Base-by-base conservation (phyloP, 1,140 invertebrate genomes). In the Ceratosolen solmsi region DNA sequence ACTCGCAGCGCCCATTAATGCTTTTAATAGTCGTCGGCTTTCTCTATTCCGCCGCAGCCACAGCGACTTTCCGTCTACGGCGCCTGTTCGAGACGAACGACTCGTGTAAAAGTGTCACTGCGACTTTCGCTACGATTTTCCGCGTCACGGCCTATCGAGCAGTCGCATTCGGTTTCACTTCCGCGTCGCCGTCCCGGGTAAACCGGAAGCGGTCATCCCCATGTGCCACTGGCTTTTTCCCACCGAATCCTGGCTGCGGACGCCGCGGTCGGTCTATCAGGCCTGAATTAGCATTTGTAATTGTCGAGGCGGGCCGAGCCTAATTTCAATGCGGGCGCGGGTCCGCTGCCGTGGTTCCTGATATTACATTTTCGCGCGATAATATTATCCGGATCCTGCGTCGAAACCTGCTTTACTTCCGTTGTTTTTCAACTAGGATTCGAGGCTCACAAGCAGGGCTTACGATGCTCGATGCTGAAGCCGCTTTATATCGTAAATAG, bases 151-250 rank as follows among this genome's bases (percentile, higher is more conserved):
- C 51, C 51, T 46, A 22, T 15, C 54, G 8, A 8, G 58, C 11
- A 25, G 58, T n/a, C 4, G 58, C 25, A 15, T 65, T 15, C 13
- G 33, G 63, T 65, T 65, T 65, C 68, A 27, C 38, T 71, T 71
- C 68, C 41, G 2, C 2, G 25, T 0, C 25, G 2, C 1, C 22
- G 22, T 38, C 65, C 20, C 13, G 8, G 27, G 25, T 5, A 13
- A 63, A n/a, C 63, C 70, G 70, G 70, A 72, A 72, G 41, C 41
- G n/a, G 70, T 30, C n/a, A 20, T 41, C 36, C 38, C 25, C 27
- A 2, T 27, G 2, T 3, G n/a, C 7, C 22, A n/a, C 20, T 56
- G 54, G 8, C 13, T 1, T 65, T 0, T 68, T 41, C 13, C 36
- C 38, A n/a, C 65, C 33, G 20, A 68, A 41, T 68, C 38, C 1